A percentile compares a stretch with the other conserved stretches of the same genome.
Evolutionary conservation across 92 coral and sea anemone genomes (phyloP).

Genomic region (Ricordea florida): DNA sequence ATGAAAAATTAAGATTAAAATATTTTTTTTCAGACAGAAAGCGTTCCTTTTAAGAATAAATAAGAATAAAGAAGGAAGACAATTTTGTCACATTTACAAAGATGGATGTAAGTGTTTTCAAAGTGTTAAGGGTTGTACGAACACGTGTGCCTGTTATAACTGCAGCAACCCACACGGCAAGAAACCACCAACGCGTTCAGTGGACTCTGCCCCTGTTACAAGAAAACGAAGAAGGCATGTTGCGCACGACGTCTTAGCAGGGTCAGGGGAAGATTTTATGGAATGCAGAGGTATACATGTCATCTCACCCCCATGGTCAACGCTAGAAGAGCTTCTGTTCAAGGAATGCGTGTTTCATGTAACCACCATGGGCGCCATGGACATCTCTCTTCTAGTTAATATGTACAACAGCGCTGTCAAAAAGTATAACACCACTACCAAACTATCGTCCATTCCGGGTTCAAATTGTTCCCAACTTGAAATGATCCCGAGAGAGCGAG

Average conservation of each 20-base stretch:
- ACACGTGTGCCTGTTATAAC: slow-evolving; percentile 21
- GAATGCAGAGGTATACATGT: slow-evolving; percentile 7
- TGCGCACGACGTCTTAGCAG: not conserved
- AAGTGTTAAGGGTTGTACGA: slow-evolving; percentile 23
- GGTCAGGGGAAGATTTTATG: not conserved
- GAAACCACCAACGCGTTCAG: too few species aligned
- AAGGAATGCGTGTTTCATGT: slow-evolving; percentile 7
- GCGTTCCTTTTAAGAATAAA: too few species aligned
- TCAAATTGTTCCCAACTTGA: not conserved
- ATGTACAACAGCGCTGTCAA: slow-evolving; percentile 5
- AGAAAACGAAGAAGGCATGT: not conserved
- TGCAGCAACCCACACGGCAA: slow-evolving; percentile 39
- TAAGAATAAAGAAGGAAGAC: too few species aligned
- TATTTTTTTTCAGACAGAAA: too few species aligned
- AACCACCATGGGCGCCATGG: slow-evolving; percentile 1
- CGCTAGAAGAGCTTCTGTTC: slow-evolving; percentile 8
- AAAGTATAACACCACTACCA: too few species aligned
- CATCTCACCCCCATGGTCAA: slow-evolving; percentile 15
- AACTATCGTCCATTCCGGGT: too few species aligned
- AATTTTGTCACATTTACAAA: too few species aligned
- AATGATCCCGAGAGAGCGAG: slow-evolving; percentile 12
- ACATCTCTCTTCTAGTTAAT: not conserved
- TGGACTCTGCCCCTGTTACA: too few species aligned
- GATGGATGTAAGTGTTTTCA: slow-evolving; percentile 25
- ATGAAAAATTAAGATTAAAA: too few species aligned